Conservation (phyloP, 1,140 invertebrate genomes). For the Ostrea denselamellosa region DNA sequence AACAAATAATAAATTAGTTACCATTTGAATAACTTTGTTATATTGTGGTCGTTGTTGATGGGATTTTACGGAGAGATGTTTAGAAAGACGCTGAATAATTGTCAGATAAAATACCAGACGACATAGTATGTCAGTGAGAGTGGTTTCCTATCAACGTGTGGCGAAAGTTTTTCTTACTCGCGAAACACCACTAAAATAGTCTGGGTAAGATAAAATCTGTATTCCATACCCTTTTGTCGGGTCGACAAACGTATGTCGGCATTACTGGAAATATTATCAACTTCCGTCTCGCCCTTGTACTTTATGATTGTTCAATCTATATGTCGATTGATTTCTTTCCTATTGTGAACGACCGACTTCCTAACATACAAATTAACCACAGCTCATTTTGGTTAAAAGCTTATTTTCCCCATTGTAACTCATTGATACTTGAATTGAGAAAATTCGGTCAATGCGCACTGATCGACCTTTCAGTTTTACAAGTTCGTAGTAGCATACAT, state of each 20-base stretch:
- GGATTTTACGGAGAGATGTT: too few relatives aligned
- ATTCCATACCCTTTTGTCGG: not conserved
- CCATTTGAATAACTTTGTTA: too few relatives aligned
- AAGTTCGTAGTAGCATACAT: not conserved
- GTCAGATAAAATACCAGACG: not conserved
- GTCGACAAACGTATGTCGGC: not conserved
- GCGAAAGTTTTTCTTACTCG: not conserved
- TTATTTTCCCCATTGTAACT: not conserved
- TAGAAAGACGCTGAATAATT: too few relatives aligned
- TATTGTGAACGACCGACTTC: not conserved
- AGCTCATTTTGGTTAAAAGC: not conserved
- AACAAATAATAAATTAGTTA: too few relatives aligned
- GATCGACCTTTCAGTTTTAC: not conserved
- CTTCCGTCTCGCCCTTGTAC: conserved; percentile 27
- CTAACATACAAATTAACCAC: not conserved
- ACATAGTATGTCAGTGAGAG: not conserved
- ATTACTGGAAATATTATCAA: not conserved
- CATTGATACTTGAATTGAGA: not conserved
- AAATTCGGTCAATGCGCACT: conserved; percentile 32
- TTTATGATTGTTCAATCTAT: not conserved
- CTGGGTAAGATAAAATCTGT: not conserved
- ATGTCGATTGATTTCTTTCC: not conserved
- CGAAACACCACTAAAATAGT: not conserved
- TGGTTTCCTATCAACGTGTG: not conserved
- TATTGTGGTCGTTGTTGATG: too few relatives aligned